Evolutionary conservation across 1,140 invertebrate genomes (phyloP).

Genomic region (Oncopodura yosiiana): DNA sequence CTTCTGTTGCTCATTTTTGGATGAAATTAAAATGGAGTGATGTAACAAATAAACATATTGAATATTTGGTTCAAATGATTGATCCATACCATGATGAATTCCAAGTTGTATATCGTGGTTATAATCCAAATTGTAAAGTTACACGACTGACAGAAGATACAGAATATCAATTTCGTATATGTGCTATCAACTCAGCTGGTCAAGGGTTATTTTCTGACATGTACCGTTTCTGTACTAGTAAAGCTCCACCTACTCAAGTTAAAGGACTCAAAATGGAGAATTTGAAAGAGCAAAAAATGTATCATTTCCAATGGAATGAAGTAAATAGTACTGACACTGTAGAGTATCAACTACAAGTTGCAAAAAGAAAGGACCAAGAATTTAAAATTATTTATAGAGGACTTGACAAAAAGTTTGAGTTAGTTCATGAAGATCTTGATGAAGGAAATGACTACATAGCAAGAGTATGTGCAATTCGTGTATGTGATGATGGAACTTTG

Average conservation of each 20-base stretch:
- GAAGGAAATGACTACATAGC: constrained; percentile 22
- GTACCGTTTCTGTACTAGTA: constrained; percentile 56
- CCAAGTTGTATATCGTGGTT: constrained; percentile 66
- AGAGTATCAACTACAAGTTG: constrained; percentile 32
- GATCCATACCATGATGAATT: constrained; percentile 53
- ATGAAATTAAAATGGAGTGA: constrained; percentile 77
- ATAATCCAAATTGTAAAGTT: constrained; percentile 62
- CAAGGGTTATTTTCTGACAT: constrained; percentile 63
- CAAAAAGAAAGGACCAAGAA: constrained; percentile 30
- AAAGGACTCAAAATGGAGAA: constrained; percentile 42
- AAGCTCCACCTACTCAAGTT: constrained; percentile 64
- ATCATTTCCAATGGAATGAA: constrained; percentile 29
- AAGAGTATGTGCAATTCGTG: constrained; percentile 33
- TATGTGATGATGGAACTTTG: constrained; percentile 23
- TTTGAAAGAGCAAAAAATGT: constrained; percentile 13
- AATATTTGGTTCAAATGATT: constrained; percentile 70
- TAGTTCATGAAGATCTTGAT: constrained; percentile 24
- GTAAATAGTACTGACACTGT: constrained; percentile 22
- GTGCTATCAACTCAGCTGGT: constrained; percentile 70
- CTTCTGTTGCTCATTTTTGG: constrained; percentile 61
- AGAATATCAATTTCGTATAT: constrained; percentile 68
- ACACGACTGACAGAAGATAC: constrained; percentile 67
- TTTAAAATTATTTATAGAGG: constrained; percentile 32
- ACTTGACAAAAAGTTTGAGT: constrained; percentile 10
- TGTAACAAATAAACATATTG: constrained; percentile 54